Percentiles rank a stretch among this genome's conserved stretches.
Conservation (phyloP, 2,888 invertebrate genomes). For the Acrocyrtus sp. region DNA sequence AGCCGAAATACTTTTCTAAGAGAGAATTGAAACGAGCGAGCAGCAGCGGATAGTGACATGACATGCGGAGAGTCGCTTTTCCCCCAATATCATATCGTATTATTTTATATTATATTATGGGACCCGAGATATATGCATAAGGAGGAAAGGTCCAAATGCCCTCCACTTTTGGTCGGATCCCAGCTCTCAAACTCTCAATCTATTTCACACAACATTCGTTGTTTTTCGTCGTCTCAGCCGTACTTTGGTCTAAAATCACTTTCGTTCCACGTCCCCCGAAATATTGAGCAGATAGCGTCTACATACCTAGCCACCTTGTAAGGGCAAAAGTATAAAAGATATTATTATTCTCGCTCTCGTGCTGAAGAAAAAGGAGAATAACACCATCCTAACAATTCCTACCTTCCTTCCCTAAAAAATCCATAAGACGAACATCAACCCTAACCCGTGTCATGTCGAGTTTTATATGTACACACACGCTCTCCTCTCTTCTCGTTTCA, state of each 20-base stretch:
- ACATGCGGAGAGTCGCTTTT: background rate
- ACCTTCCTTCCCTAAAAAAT: constrained; percentile 52
- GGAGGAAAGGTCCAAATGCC: constrained; percentile 42
- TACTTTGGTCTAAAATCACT: constrained; percentile 50
- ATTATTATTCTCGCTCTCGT: constrained; percentile 36
- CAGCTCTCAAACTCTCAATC: constrained; percentile 47
- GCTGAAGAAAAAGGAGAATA: background rate
- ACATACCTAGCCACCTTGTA: constrained; percentile 53
- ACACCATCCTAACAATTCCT: constrained; percentile 45
- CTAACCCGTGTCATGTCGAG: constrained; percentile 12
- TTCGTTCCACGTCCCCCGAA: constrained; percentile 44
- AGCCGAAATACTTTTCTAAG: background rate
- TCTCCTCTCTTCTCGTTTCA: background rate
- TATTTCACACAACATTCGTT: constrained; percentile 35
- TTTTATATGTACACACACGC: background rate
- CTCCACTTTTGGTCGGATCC: constrained; percentile 42
- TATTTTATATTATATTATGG: no score
- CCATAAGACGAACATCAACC: constrained; percentile 35
- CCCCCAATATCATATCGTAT: background rate
- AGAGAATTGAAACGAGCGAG: background rate
- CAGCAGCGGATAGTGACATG: background rate
- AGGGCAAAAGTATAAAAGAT: constrained; percentile 54
- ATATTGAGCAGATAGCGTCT: constrained; percentile 46
- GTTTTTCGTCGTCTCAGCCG: constrained; percentile 44
- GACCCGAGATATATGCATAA: no score